Evolutionary conservation across 2,797 vertebrate genomes (phyloP).

Genomic region (Simalia tracyae): DNA sequence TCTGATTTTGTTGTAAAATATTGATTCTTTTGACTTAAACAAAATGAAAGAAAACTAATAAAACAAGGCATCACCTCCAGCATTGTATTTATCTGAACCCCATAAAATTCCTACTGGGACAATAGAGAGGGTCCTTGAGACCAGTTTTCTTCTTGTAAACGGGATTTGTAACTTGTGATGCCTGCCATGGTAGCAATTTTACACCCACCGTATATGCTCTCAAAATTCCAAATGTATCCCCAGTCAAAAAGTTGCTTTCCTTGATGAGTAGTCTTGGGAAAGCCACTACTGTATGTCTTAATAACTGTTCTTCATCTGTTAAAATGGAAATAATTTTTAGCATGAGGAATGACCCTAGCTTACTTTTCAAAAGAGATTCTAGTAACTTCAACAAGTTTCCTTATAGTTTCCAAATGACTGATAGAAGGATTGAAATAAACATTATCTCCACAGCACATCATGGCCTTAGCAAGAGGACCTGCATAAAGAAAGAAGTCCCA

Average conservation of each 20-base stretch:
- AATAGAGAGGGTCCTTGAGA: background rate
- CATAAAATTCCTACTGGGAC: background rate
- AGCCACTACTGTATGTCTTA: background rate
- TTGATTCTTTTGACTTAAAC: background rate
- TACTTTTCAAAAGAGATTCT: background rate
- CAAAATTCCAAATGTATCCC: background rate
- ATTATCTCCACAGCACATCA: no score
- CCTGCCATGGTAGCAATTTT: background rate
- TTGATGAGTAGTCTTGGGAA: background rate
- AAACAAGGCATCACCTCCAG: background rate
- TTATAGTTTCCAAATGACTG: background rate
- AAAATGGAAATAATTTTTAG: background rate
- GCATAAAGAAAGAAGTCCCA: no score
- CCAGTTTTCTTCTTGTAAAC: background rate
- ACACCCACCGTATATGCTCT: background rate
- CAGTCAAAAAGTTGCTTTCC: background rate
- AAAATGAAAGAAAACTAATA: background rate
- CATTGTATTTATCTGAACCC: background rate
- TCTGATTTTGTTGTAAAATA: background rate
- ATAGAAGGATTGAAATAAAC: no score
- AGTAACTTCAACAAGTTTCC: background rate
- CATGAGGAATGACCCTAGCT: background rate
- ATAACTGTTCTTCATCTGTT: background rate
- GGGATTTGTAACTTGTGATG: background rate
- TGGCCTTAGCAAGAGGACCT: no score